phyloP scores from a whole-genome alignment of 1,140 invertebrate species.

The Pseudomyrmex dendroicus region DNA sequence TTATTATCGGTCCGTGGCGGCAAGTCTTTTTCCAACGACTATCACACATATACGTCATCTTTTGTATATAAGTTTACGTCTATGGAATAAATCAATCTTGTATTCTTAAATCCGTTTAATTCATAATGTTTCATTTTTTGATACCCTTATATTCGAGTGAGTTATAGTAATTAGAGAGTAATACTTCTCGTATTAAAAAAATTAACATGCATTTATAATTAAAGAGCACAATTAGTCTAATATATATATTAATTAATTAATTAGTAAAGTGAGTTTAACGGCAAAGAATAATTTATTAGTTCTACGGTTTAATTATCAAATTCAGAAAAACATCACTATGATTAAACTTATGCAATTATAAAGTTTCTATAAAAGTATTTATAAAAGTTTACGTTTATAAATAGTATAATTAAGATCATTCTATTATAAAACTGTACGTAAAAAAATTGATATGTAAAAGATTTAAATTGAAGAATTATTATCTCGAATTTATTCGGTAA shows the following conservation, averaged over 20 bases:
- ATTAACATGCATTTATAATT: too few relatives aligned
- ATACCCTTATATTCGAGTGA: conserved; percentile 53
- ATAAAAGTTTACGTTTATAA: too few relatives aligned
- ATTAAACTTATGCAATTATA: too few relatives aligned
- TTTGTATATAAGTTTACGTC: conserved; percentile 85
- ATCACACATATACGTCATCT: conserved; percentile 81
- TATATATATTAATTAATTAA: neutral
- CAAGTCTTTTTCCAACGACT: conserved; percentile 73
- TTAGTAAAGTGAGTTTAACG: neutral
- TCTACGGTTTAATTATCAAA: neutral
- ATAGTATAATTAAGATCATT: too few relatives aligned
- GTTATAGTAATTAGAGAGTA: neutral
- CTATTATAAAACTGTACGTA: too few relatives aligned
- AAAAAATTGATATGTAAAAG: too few relatives aligned
- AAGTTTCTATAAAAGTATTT: too few relatives aligned
- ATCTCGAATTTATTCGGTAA: neutral
- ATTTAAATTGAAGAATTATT: neutral
- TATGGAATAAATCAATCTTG: conserved; percentile 85
- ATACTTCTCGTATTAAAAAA: too few relatives aligned
- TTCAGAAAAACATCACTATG: too few relatives aligned
- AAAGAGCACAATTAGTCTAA: neutral
- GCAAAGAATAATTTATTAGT: neutral
- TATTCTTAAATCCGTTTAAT: conserved; percentile 82
- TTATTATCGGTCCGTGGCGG: conserved; percentile 75
- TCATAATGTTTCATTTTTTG: conserved; percentile 77